These are phyloP conservation scores for Menidia beryllina DNA, from an alignment of 2,113 vertebrate genomes.

Conservation along the genomic window DNA sequence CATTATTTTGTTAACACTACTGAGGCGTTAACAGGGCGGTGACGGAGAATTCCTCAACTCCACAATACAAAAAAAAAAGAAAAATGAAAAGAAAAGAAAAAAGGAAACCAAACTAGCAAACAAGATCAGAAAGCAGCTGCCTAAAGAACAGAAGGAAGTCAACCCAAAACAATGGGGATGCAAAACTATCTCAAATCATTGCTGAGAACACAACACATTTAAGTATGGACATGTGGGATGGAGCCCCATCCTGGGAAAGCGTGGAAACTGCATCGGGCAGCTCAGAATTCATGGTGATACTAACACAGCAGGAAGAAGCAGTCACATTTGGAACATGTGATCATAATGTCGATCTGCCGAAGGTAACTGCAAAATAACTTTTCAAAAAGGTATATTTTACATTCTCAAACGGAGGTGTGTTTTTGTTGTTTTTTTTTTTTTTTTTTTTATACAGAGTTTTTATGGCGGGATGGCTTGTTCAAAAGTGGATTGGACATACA, in stretches of 20 bases:
- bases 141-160: slow-evolving; percentile 87
- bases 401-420: slow-evolving; percentile 80
- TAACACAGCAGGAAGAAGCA: slow-evolving; percentile 45
- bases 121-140: slow-evolving; percentile 87
- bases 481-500: slow-evolving; percentile 64
- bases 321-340: slow-evolving; percentile 60
- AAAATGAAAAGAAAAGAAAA: slow-evolving; percentile 50
- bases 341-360: slow-evolving; percentile 64
- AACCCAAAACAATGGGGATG: slow-evolving; percentile 72
- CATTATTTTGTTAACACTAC: slow-evolving; percentile 80
- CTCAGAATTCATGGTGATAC: slow-evolving; percentile 42
- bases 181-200: slow-evolving; percentile 70
- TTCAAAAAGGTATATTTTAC: slow-evolving; percentile 69
- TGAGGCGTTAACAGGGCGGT: slow-evolving; percentile 67
- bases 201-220: slow-evolving; percentile 74
- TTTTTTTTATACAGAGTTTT: slow-evolving; percentile 57
- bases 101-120: slow-evolving; percentile 53
- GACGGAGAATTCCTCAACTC: slow-evolving; percentile 70
- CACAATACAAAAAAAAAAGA: slow-evolving; percentile 64
- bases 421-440: no score
- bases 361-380: slow-evolving; percentile 65
- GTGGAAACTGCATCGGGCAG: slow-evolving; percentile 32
- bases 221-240: slow-evolving; percentile 69
- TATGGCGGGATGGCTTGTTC: slow-evolving; percentile 73
- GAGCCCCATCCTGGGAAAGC: slow-evolving; percentile 63